These are phyloP conservation scores for Sphyrna mokarran DNA, from an alignment of 2,113 vertebrate genomes.

Conservation along the genomic window DNA sequence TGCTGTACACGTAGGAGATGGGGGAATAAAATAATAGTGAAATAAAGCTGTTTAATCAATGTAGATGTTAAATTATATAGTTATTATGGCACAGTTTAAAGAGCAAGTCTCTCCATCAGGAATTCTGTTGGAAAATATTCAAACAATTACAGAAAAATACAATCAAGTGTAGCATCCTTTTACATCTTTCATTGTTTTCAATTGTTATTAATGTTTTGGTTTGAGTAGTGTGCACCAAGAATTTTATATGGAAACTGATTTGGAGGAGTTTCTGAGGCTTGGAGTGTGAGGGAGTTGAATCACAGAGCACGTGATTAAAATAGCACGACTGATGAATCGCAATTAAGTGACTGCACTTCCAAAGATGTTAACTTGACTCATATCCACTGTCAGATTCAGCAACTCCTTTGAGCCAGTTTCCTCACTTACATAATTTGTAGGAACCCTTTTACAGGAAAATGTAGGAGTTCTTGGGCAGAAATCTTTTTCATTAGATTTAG, in stretches of 20 bases:
- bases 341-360: not conserved
- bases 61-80: not conserved
- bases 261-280: not conserved
- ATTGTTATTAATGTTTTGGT: not conserved
- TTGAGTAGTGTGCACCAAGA: not conserved
- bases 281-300: not conserved
- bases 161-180: not conserved
- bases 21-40: not conserved
- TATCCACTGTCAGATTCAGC: not conserved
- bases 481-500: not conserved
- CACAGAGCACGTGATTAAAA: not conserved
- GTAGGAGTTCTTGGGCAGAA: not conserved
- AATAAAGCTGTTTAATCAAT: not conserved
- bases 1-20: not conserved
- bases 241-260: not conserved
- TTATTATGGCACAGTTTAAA: not conserved
- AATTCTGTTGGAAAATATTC: not conserved
- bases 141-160: not conserved
- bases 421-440: not conserved
- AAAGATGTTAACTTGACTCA: not conserved
- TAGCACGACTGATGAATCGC: conserved; percentile 7
- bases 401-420: not conserved
- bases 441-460: not conserved
- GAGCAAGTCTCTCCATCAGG: not conserved
- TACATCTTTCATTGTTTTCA: not conserved